phyloP scores from a whole-genome alignment of 2,888 invertebrate genomes.

The Catonia carolina region DNA sequence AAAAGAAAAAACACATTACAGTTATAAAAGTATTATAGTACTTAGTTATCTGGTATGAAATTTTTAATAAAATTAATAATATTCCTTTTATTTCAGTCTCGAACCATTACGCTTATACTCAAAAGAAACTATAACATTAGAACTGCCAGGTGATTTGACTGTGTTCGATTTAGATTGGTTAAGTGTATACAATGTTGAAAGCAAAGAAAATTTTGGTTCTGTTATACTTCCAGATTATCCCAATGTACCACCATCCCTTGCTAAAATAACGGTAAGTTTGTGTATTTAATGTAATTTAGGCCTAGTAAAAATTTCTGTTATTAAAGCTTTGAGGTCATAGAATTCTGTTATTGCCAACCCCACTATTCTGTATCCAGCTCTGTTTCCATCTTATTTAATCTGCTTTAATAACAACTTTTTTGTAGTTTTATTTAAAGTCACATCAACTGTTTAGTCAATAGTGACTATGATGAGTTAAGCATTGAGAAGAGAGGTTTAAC shows the following conservation, averaged over 20 bases:
- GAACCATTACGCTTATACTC: slow-evolving; percentile 68
- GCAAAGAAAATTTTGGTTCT: slow-evolving; percentile 62
- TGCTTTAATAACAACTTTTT: too few species aligned
- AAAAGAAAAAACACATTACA: too few species aligned
- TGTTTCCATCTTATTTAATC: too few species aligned
- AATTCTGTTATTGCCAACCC: not conserved
- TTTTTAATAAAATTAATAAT: not conserved
- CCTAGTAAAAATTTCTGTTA: too few species aligned
- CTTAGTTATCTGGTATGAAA: too few species aligned
- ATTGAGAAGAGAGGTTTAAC: too few species aligned
- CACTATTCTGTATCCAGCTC: not conserved
- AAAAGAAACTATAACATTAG: slow-evolving; percentile 64
- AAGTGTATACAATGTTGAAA: slow-evolving; percentile 65
- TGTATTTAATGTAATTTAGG: too few species aligned
- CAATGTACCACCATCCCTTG: slow-evolving; percentile 80
- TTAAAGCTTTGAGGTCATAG: too few species aligned
- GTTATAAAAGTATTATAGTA: too few species aligned
- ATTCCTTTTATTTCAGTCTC: slow-evolving; percentile 49
- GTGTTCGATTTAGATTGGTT: slow-evolving; percentile 81
- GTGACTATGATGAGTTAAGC: too few species aligned
- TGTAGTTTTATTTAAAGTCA: too few species aligned
- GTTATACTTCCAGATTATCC: slow-evolving; percentile 70
- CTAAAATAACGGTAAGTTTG: slow-evolving; percentile 47
- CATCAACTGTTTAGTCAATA: too few species aligned
- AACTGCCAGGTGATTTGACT: slow-evolving; percentile 73